A percentile compares a stretch with the other conserved stretches of the same genome.
Conservation (phyloP, 2,888 invertebrate species). For the Eueremaeus valkanovi region DNA sequence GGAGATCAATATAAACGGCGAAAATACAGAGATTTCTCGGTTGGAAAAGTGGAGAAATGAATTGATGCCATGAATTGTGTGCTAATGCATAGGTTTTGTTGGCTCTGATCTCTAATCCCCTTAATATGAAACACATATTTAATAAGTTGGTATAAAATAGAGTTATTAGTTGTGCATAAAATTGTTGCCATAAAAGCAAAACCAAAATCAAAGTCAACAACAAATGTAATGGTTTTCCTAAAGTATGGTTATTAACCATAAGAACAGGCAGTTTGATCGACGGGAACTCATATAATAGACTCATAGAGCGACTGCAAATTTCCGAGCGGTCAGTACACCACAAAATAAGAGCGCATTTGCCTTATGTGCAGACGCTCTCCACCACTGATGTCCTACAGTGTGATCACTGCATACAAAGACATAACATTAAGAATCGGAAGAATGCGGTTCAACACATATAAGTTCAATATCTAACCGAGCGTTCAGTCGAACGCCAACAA, state of each 20-base stretch:
- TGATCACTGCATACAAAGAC: constrained; percentile 3
- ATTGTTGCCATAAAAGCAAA: not conserved
- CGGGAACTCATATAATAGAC: constrained; percentile 14
- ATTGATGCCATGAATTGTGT: not conserved
- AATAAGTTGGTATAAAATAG: not conserved
- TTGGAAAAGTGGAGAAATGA: not conserved
- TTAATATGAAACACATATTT: not conserved
- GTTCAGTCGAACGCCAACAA: not conserved
- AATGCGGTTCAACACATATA: not conserved
- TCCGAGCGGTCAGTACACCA: not conserved
- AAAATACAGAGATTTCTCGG: not conserved
- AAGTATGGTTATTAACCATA: constrained; percentile 1
- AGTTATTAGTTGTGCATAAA: constrained; percentile 17
- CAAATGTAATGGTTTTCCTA: not conserved
- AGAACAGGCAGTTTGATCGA: not conserved
- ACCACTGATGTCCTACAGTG: constrained; percentile 3
- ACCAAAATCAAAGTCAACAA: not conserved
- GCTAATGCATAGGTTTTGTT: not conserved
- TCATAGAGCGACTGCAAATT: constrained; percentile 17
- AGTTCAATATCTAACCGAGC: constrained; percentile 14
- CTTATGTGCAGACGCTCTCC: not conserved
- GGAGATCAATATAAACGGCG: constrained; percentile 5
- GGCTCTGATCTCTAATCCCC: not conserved
- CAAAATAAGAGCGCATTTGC: constrained; percentile 8
- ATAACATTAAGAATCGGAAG: constrained; percentile 25